phyloP scores from a whole-genome alignment of 2,888 invertebrate genomes.

The Troglohyphantes excavatus region DNA sequence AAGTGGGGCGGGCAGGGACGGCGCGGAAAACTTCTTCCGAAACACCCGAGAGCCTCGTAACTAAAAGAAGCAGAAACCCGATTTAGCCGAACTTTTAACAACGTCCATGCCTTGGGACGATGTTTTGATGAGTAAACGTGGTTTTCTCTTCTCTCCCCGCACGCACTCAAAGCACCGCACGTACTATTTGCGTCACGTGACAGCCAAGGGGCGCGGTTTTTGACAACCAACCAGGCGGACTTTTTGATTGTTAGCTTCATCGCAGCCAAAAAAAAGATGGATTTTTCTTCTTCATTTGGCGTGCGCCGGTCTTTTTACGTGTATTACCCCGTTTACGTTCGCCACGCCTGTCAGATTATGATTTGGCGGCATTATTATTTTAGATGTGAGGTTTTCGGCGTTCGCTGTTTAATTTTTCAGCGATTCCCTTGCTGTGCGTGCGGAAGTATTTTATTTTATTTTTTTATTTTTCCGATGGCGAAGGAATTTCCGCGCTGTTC shows the following conservation, averaged over 20 bases:
- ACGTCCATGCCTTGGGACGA: conserved; percentile 55
- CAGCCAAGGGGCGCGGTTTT: conserved; percentile 74
- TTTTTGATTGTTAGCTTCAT: conserved; percentile 56
- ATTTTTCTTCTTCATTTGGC: conserved; percentile 46
- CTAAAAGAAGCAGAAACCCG: conserved; percentile 30
- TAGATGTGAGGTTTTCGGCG: conserved; percentile 19
- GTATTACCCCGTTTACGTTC: conserved; percentile 36
- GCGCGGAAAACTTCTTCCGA: conserved; percentile 1
- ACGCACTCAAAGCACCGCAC: conserved; percentile 64
- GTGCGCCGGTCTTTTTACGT: conserved; percentile 44
- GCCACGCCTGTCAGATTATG: conserved; percentile 75
- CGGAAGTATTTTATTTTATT: conserved; percentile 3
- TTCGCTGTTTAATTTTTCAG: conserved; percentile 63
- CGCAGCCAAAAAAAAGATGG: neutral
- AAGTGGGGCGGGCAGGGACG: conserved; percentile 31
- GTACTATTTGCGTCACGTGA: conserved; percentile 77
- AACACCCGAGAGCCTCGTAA: conserved; percentile 1
- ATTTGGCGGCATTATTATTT: conserved; percentile 60
- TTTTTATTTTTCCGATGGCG: neutral
- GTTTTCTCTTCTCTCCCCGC: conserved; percentile 66
- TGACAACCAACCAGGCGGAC: conserved; percentile 61
- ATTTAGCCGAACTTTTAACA: conserved; percentile 25
- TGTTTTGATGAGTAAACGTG: conserved; percentile 76
- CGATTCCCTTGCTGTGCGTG: neutral
- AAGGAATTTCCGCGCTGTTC: neutral